phyloP scores from a whole-genome alignment of 2,888 invertebrate species.

The Drosophila nigricruria region DNA sequence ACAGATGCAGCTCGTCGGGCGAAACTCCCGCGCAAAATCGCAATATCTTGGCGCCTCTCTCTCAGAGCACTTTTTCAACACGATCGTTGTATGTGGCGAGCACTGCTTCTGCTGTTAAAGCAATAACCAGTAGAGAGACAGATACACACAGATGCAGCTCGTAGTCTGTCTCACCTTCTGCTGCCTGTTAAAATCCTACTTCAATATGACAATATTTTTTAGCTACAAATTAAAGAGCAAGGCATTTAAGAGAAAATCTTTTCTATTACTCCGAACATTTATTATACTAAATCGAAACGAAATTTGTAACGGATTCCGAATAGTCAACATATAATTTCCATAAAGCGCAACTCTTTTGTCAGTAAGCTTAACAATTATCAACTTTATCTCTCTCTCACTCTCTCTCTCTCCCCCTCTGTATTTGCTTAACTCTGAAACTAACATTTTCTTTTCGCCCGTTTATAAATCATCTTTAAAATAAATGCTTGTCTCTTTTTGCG shows the following conservation, averaged over 20 bases:
- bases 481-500: not conserved
- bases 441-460: not conserved
- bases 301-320: slow-evolving; percentile 15
- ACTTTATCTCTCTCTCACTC: not conserved
- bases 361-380: not conserved
- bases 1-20: too few relatives aligned
- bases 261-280: not conserved
- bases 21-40: too few relatives aligned
- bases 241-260: not conserved
- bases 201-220: too few relatives aligned
- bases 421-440: not conserved
- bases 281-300: not conserved
- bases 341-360: not conserved
- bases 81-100: too few relatives aligned
- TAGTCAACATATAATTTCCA: not conserved
- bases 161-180: too few relatives aligned
- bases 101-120: too few relatives aligned
- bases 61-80: too few relatives aligned
- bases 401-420: too few relatives aligned
- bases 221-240: not conserved
- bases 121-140: too few relatives aligned
- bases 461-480: not conserved
- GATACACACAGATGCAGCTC: too few relatives aligned
- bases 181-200: too few relatives aligned
- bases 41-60: too few relatives aligned